Percentiles rank a stretch among this genome's conserved stretches.
Evolutionary conservation across 2,888 invertebrate genomes (phyloP).

Genomic region (Incurvaria masculella): DNA sequence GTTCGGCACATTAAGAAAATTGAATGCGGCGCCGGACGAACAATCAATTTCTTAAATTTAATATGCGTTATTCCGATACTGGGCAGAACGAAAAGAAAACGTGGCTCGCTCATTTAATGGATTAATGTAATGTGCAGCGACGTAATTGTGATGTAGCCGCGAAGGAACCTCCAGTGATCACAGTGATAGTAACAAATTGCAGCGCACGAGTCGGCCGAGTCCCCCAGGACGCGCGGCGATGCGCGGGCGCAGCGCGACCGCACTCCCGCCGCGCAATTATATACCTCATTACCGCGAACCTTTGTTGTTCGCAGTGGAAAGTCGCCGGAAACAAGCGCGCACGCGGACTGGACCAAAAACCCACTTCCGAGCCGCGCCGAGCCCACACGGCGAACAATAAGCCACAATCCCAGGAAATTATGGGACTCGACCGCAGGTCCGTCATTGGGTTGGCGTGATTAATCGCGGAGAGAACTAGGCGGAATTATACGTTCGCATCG

Average conservation of each 20-base stretch:
- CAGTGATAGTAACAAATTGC: neutral
- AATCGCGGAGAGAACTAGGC: constrained; percentile 44
- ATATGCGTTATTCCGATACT: neutral
- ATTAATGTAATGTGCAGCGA: neutral
- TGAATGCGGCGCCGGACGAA: neutral
- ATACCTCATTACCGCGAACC: neutral
- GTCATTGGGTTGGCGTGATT: constrained; percentile 48
- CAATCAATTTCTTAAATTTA: neutral
- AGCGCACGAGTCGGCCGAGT: neutral
- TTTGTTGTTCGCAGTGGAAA: constrained; percentile 22
- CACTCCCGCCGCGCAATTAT: constrained; percentile 10
- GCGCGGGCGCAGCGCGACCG: constrained; percentile 8
- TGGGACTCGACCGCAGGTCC: constrained; percentile 40
- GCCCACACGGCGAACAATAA: constrained; percentile 34
- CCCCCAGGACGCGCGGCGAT: too few species aligned
- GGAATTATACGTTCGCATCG: constrained; percentile 35
- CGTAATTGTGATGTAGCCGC: neutral
- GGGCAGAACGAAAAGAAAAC: neutral
- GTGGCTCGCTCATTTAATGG: neutral
- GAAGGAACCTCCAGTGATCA: neutral
- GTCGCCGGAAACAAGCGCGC: constrained; percentile 22
- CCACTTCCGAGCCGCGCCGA: constrained; percentile 36
- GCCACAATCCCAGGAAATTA: constrained; percentile 33
- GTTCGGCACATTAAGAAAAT: neutral
- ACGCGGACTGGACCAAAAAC: constrained; percentile 38